A percentile compares a stretch with the other conserved stretches of the same genome.
These are phyloP conservation scores for Tupaia tana DNA, from an alignment of 2,113 vertebrate species.

Conservation along the genomic window DNA sequence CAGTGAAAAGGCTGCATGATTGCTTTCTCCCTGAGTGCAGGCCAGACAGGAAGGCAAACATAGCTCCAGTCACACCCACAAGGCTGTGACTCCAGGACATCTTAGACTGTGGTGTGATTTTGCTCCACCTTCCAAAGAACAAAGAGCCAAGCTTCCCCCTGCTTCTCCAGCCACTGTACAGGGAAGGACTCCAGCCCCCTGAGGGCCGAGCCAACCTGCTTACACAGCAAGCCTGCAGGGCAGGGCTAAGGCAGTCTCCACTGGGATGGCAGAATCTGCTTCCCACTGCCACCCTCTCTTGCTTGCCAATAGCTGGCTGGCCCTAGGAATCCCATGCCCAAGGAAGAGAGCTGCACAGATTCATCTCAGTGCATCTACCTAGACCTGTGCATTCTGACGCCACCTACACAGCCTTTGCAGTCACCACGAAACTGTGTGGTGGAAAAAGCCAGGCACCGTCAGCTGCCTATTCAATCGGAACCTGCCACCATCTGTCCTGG, in stretches of 20 bases:
- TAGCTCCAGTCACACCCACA: neutral
- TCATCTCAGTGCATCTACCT: neutral
- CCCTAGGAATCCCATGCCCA: neutral
- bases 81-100: neutral
- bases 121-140: neutral
- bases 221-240: neutral
- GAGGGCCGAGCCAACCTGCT: neutral
- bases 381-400: neutral
- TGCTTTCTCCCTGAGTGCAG: neutral
- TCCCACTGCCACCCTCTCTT: neutral
- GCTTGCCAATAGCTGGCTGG: neutral
- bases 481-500: neutral
- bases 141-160: neutral
- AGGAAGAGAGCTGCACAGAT: neutral
- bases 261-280: neutral
- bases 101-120: neutral
- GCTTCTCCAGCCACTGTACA: neutral
- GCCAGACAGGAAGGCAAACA: neutral
- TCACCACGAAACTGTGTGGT: neutral
- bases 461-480: neutral
- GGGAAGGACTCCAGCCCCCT: neutral
- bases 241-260: neutral
- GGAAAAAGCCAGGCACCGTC: neutral
- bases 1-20: fast-evolving
- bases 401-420: neutral